Conservation (phyloP, 2,113 vertebrate genomes). For the Oryzias melastigma region DNA sequence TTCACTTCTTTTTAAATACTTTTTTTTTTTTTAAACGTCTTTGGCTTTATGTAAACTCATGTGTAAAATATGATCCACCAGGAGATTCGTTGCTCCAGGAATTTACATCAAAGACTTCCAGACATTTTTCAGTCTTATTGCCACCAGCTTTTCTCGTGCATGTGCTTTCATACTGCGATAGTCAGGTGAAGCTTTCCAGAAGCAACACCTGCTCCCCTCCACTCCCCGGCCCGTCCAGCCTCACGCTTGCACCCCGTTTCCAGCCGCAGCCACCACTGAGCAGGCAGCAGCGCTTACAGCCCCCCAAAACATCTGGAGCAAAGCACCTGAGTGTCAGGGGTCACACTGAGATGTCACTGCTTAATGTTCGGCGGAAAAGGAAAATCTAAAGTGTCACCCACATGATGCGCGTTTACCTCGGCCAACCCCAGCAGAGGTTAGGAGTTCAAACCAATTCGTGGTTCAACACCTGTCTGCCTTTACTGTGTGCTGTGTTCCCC, state of each 20-base stretch:
- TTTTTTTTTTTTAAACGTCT: not conserved
- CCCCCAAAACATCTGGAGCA: slow-evolving; percentile 62
- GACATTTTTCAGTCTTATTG: slow-evolving; percentile 4
- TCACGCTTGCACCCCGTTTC: slow-evolving; percentile 4
- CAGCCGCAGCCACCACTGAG: slow-evolving; percentile 28
- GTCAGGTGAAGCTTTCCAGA: slow-evolving; percentile 44
- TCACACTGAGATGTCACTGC: slow-evolving; percentile 68
- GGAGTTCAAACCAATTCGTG: slow-evolving; percentile 59
- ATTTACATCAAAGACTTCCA: slow-evolving; percentile 3
- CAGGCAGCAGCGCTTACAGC: slow-evolving; percentile 48
- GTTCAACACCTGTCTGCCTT: slow-evolving; percentile 34
- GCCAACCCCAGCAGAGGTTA: slow-evolving; percentile 45
- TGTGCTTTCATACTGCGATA: slow-evolving; percentile 11
- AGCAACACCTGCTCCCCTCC: slow-evolving; percentile 44
- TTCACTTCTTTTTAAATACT: slow-evolving; percentile 16
- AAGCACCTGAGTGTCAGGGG: slow-evolving; percentile 49
- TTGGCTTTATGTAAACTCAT: slow-evolving; percentile 12
- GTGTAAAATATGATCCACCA: not conserved
- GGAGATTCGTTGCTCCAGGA: slow-evolving; percentile 5
- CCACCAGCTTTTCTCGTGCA: slow-evolving; percentile 11
- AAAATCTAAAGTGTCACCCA: slow-evolving; percentile 45
- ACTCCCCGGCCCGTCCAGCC: not conserved
- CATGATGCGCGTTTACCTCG: slow-evolving; percentile 42
- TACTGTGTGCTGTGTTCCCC: not conserved
- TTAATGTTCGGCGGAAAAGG: slow-evolving; percentile 45